Conservation (phyloP, 2,888 invertebrate genomes). For the Axea sp. region DNA sequence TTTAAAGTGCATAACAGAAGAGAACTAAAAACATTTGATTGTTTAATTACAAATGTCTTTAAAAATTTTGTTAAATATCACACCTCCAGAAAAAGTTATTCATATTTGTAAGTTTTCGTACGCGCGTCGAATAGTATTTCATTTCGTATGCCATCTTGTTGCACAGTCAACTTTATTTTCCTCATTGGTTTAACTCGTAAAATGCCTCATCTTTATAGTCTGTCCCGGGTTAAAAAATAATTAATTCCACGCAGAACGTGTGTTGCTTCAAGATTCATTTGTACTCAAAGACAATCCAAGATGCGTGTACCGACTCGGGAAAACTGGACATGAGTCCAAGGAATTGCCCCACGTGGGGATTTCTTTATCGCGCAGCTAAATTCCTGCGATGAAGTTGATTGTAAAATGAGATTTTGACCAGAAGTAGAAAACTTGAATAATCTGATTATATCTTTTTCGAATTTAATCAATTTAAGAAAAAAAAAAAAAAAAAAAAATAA, state of each 20-base stretch:
- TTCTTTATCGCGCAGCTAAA: too few species aligned
- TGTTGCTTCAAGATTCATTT: slow-evolving; percentile 48
- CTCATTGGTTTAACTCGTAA: slow-evolving; percentile 47
- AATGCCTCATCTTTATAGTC: slow-evolving; percentile 29
- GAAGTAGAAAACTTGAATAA: too few species aligned
- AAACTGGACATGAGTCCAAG: slow-evolving; percentile 23
- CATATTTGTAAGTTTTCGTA: slow-evolving; percentile 23
- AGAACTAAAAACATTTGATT: slow-evolving; percentile 8
- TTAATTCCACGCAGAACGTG: slow-evolving; percentile 42
- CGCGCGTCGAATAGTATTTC: slow-evolving; percentile 2
- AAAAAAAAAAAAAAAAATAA: too few species aligned
- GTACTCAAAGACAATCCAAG: slow-evolving; percentile 50
- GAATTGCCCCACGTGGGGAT: too few species aligned
- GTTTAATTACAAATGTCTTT: too few species aligned
- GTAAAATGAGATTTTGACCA: too few species aligned
- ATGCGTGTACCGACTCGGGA: slow-evolving; percentile 44
- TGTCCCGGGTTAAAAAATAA: slow-evolving; percentile 34
- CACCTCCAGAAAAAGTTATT: slow-evolving; percentile 13
- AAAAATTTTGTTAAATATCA: slow-evolving; percentile 30
- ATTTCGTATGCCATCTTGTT: slow-evolving; percentile 36
- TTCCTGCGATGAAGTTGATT: too few species aligned
- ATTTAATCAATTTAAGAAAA: too few species aligned
- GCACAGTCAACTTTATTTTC: slow-evolving; percentile 31
- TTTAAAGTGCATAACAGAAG: slow-evolving; percentile 3
- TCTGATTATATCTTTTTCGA: too few species aligned